Evolutionary conservation across 1,140 invertebrate species (phyloP), one percentile per base, ranked within the genome.

Genomic region (Epicauta chinensis): DNA sequence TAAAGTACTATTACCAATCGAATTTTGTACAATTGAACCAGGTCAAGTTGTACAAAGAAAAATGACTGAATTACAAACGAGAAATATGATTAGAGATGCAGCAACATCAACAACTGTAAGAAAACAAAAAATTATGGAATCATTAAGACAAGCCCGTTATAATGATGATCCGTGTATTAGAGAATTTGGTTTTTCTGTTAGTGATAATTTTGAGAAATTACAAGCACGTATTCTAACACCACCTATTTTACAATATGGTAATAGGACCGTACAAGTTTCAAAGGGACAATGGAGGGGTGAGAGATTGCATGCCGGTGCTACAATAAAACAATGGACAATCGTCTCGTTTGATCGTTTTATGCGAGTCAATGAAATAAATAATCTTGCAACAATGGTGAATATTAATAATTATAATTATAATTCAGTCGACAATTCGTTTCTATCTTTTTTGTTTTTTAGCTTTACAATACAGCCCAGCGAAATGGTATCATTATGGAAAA

Each of bases 71-170:
- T 54, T 32, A 0, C 84, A 88, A 67, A 80, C 85, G 1, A 51
- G 74, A 0, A 69, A 61, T 0, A 86, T 89, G 83, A 84, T 90
- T 0, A 68, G 62, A 39, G 70, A 61, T 35, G 78, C 86, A 1
- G 85, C 85, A 1, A 84, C 80, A 1, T 60, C 69, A 3, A 80
- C 86, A 0, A 59, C 73, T 2, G 63, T 58, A 1, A 73, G 86
- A 0, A 82, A 82, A 60, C 1, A 53, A 0, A 87, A 82, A 62
- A 89, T 89, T 16, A 69, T 78, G 59, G 64, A 78, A 6, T 69
- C 78, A 10, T 74, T 86, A 16, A 56, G 61, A 31, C 66, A 63
- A 9, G 68, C 73, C 3, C 53, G 71, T 1, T 75, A 77, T 48
- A 79, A 81, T 50, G 0, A 52, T 0, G 68, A 79, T 64, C 65